Percentiles rank a stretch among this genome's conserved stretches.
Evolutionary conservation across 2,797 vertebrate species (phyloP).

Genomic region (Antennarius maculatus): DNA sequence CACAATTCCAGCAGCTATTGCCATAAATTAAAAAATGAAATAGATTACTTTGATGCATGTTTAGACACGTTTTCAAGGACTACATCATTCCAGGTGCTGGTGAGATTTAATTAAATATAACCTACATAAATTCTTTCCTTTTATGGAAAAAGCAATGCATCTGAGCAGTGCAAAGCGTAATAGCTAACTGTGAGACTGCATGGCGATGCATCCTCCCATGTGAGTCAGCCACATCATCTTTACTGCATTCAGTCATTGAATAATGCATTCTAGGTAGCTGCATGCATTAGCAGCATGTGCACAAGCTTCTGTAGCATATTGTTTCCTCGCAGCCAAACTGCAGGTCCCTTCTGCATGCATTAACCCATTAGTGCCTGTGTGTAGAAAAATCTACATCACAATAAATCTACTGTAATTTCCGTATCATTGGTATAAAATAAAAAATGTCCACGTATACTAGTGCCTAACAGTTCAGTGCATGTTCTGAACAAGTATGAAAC

Average conservation of each 20-base stretch:
- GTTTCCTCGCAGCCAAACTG: conserved; percentile 60
- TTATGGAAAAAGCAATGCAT: conserved; percentile 16
- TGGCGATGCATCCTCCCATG: conserved; percentile 45
- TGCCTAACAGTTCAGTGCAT: too few relatives aligned
- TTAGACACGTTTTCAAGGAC: conserved; percentile 16
- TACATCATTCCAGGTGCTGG: not conserved
- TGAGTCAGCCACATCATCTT: conserved; percentile 62
- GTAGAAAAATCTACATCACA: too few relatives aligned
- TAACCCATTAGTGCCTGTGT: too few relatives aligned
- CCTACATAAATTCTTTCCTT: conserved; percentile 13
- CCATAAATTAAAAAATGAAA: conserved; percentile 14
- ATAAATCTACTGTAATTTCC: too few relatives aligned
- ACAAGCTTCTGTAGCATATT: conserved; percentile 61
- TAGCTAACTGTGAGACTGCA: conserved; percentile 26
- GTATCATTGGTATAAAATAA: too few relatives aligned
- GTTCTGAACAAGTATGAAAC: too few relatives aligned
- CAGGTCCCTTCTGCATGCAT: conserved; percentile 60
- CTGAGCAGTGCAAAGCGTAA: conserved; percentile 28
- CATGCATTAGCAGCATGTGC: conserved; percentile 69
- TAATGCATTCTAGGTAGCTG: conserved; percentile 74
- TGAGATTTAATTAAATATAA: conserved; percentile 12
- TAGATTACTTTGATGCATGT: conserved; percentile 6
- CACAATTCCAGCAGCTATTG: not conserved
- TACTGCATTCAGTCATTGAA: conserved; percentile 71
- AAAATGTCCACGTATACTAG: too few relatives aligned